Evolutionary conservation across 2,113 vertebrate species (phyloP).

Genomic region (Nothocercus nigrocapillus): DNA sequence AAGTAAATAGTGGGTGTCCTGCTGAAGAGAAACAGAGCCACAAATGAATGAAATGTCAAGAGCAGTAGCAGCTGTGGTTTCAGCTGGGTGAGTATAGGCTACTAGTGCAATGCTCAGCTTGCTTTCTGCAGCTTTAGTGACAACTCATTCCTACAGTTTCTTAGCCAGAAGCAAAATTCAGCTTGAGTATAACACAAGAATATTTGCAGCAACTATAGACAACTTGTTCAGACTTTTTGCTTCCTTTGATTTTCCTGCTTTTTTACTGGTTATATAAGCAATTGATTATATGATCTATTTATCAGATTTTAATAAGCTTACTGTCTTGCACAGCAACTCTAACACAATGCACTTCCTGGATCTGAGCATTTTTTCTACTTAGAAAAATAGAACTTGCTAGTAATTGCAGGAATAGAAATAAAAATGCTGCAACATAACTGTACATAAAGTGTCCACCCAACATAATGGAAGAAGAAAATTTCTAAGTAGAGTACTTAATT

Average conservation of each 20-base stretch:
- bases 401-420: background rate
- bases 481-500: background rate
- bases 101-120: conserved; percentile 42
- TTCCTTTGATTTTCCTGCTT: conserved; percentile 8
- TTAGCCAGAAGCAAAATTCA: conserved; percentile 26
- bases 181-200: background rate
- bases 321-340: background rate
- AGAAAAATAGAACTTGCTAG: background rate
- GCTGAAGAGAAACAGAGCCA: background rate
- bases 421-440: background rate
- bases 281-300: background rate
- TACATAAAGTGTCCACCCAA: background rate
- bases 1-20: conserved; percentile 10
- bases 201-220: background rate
- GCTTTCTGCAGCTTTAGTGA: conserved; percentile 55
- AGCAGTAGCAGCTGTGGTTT: conserved; percentile 10
- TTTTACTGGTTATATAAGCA: background rate
- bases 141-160: conserved; percentile 24
- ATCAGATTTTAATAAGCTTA: background rate
- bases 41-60: conserved; percentile 46
- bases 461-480: background rate
- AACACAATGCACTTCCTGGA: background rate
- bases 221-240: background rate
- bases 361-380: background rate
- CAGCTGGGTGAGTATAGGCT: conserved; percentile 20